A percentile compares a stretch with the other conserved stretches of the same genome.
phyloP scores from a whole-genome alignment of 2,888 invertebrate species.

The Parnassius orleans region DNA sequence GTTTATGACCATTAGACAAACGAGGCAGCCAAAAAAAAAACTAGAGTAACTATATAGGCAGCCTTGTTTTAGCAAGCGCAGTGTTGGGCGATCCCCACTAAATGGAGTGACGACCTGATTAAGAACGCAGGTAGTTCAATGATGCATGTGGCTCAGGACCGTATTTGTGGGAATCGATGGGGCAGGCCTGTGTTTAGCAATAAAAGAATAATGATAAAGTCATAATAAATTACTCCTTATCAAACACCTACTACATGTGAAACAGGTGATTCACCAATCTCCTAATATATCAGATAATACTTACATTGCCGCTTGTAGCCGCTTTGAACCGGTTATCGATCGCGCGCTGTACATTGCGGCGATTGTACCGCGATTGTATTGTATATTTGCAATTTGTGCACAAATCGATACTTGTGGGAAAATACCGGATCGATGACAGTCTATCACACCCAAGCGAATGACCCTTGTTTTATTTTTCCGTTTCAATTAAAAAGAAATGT shows the following conservation, averaged over 20 bases:
- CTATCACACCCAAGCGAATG: slow-evolving; percentile 7
- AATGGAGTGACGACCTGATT: too few relatives aligned
- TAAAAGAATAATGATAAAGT: not conserved
- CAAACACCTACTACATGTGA: not conserved
- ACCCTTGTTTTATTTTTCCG: slow-evolving; percentile 5
- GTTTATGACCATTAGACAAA: too few relatives aligned
- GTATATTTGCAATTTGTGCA: slow-evolving; percentile 42
- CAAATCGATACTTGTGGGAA: slow-evolving; percentile 49
- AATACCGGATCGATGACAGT: slow-evolving; percentile 43
- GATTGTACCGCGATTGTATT: slow-evolving; percentile 44
- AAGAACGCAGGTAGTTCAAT: too few relatives aligned
- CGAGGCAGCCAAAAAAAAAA: too few relatives aligned
- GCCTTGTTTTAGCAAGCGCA: too few relatives aligned
- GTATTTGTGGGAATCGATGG: too few relatives aligned
- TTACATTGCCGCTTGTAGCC: slow-evolving; percentile 27
- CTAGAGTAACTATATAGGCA: too few relatives aligned
- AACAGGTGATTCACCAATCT: slow-evolving; percentile 6
- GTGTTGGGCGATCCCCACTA: too few relatives aligned
- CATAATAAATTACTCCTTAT: not conserved
- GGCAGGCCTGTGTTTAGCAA: too few relatives aligned
- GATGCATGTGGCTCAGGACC: too few relatives aligned
- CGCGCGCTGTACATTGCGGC: slow-evolving; percentile 43
- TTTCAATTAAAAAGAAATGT: not conserved
- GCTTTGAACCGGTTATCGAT: slow-evolving; percentile 38
- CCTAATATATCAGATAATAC: slow-evolving; percentile 11